Conservation (phyloP, 1,140 invertebrate species). For the Battus philenor region DNA sequence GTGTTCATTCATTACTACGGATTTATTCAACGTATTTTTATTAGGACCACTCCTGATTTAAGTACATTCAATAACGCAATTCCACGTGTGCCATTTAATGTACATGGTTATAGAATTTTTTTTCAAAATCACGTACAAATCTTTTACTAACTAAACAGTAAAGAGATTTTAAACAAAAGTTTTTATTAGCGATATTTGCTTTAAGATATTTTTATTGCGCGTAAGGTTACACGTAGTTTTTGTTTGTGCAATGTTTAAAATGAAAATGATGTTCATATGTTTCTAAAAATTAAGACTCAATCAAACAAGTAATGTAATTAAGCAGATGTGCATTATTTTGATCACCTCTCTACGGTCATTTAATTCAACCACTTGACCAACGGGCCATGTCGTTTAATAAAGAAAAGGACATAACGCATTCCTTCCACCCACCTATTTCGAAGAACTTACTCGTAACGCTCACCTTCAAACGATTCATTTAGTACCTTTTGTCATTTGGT, state of each 20-base stretch:
- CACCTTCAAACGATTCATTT: too few species aligned
- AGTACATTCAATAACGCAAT: background rate
- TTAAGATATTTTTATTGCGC: background rate
- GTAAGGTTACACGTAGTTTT: too few species aligned
- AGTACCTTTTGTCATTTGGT: too few species aligned
- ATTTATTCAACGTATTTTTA: slow-evolving; percentile 22
- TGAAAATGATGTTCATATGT: background rate
- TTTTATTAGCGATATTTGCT: background rate
- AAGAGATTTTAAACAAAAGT: background rate
- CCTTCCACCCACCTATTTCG: slow-evolving; percentile 11
- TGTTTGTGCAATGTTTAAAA: too few species aligned
- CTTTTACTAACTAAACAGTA: background rate
- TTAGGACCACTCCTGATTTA: background rate
- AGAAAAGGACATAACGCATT: slow-evolving; percentile 13
- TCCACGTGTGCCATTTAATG: too few species aligned
- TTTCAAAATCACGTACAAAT: too few species aligned
- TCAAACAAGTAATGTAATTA: background rate
- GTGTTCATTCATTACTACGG: slow-evolving; percentile 36
- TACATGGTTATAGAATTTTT: too few species aligned
- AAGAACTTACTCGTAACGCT: slow-evolving; percentile 18
- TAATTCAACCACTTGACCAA: slow-evolving; percentile 9
- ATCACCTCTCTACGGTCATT: slow-evolving; percentile 13
- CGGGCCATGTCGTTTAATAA: slow-evolving; percentile 13
- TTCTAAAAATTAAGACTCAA: background rate
- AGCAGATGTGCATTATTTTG: slow-evolving; percentile 4